A percentile compares a stretch with the other conserved stretches of the same genome.
phyloP scores from a whole-genome alignment of 2,113 vertebrate species.

The Leucoraja erinaceus region DNA sequence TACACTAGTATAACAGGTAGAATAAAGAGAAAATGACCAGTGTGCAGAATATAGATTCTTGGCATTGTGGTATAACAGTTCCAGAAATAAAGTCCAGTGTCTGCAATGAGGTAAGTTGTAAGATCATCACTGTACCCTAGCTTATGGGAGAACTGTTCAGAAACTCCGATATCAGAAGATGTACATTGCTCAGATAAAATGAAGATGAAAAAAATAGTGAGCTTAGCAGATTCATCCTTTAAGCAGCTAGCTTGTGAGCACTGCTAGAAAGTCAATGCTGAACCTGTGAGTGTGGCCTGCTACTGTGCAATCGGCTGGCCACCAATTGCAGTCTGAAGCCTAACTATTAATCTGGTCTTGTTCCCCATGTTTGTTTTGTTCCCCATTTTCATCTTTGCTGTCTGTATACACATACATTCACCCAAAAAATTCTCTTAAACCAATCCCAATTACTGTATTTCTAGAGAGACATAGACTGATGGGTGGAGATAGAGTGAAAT shows the following conservation, averaged over 20 bases:
- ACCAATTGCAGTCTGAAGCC: neutral
- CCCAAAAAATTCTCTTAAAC: neutral
- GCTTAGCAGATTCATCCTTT: neutral
- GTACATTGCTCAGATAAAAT: neutral
- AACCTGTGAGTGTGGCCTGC: neutral
- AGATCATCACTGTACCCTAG: too few relatives aligned
- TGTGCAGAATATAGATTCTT: too few relatives aligned
- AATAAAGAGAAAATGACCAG: too few relatives aligned
- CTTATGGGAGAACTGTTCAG: too few relatives aligned
- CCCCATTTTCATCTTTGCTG: neutral
- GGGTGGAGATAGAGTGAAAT: neutral
- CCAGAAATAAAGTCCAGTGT: too few relatives aligned
- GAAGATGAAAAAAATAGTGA: neutral
- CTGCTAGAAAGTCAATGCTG: neutral
- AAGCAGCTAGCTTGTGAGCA: neutral
- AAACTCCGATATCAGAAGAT: too few relatives aligned
- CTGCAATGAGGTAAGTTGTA: too few relatives aligned
- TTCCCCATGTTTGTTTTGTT: neutral
- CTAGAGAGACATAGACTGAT: neutral
- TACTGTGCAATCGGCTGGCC: neutral
- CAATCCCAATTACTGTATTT: neutral
- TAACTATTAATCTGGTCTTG: neutral
- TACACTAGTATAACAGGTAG: too few relatives aligned
- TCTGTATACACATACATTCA: neutral
- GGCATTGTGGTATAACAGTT: too few relatives aligned